A percentile compares a stretch with the other conserved stretches of the same genome.
phyloP scores from a whole-genome alignment of 1,140 invertebrate genomes.

The Drosophila nigrodunni region DNA sequence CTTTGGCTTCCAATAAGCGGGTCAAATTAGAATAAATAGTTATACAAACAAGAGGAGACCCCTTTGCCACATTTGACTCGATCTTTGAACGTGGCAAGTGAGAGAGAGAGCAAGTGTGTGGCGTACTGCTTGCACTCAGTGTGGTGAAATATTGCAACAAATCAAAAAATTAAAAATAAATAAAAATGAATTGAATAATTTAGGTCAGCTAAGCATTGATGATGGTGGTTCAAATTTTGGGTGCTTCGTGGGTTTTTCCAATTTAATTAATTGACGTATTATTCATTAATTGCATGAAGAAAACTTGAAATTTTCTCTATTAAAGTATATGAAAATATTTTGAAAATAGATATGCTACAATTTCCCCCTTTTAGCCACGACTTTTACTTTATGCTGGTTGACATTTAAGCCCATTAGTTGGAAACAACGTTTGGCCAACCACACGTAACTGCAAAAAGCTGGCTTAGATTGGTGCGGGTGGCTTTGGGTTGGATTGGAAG shows the following conservation, averaged over 20 bases:
- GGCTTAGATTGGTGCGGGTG: slow-evolving; percentile 8
- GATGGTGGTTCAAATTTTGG: slow-evolving; percentile 29
- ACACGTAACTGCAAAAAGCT: slow-evolving; percentile 52
- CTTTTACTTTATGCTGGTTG: slow-evolving; percentile 72
- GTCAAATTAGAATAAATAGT: slow-evolving; percentile 84
- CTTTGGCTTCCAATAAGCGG: slow-evolving; percentile 66
- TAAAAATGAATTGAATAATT: slow-evolving; percentile 84
- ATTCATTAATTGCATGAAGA: slow-evolving; percentile 67
- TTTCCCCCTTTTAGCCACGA: neutral
- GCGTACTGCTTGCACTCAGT: slow-evolving; percentile 1
- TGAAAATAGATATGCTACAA: slow-evolving; percentile 48
- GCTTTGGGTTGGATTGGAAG: slow-evolving; percentile 6
- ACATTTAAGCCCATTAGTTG: slow-evolving; percentile 59
- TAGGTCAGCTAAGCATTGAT: slow-evolving; percentile 68
- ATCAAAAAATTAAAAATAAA: slow-evolving; percentile 84
- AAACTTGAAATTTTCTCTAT: slow-evolving; percentile 48
- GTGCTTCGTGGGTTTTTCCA: slow-evolving; percentile 30
- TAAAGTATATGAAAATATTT: slow-evolving; percentile 76
- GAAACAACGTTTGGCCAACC: slow-evolving; percentile 13
- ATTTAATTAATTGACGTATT: slow-evolving; percentile 73
- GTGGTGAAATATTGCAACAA: slow-evolving; percentile 72
- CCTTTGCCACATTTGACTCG: slow-evolving; percentile 1
- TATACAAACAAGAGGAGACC: slow-evolving; percentile 79
- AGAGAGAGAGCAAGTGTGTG: neutral
- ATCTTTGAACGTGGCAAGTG: slow-evolving; percentile 8